A percentile compares a stretch with the other conserved stretches of the same genome.
phyloP scores from a whole-genome alignment of 2,888 invertebrate species.

The Pristionchus japonicus region DNA sequence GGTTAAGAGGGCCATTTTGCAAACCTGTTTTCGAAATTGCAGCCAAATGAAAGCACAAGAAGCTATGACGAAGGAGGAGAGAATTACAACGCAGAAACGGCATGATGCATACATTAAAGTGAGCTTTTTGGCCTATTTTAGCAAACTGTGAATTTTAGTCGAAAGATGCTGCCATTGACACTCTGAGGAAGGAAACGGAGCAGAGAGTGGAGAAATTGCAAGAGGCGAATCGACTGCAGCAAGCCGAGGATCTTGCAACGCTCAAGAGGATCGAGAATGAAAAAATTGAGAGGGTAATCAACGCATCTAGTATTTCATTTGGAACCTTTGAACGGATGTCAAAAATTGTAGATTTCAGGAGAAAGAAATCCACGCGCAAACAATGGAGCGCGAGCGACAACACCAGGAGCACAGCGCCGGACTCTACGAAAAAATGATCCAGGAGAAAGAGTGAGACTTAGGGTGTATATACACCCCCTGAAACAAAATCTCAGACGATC shows the following conservation, averaged over 20 bases:
- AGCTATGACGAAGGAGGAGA: background rate
- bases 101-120: background rate
- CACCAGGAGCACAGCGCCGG: background rate
- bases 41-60: background rate
- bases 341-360: background rate
- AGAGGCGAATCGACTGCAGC: background rate
- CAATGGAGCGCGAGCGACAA: background rate
- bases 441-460: background rate
- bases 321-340: too few relatives aligned
- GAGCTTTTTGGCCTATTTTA: background rate
- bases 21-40: too few relatives aligned
- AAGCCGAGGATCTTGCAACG: background rate
- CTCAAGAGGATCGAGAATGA: background rate
- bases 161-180: background rate
- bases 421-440: background rate
- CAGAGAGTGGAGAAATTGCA: background rate
- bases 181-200: background rate
- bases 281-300: background rate
- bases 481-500: background rate
- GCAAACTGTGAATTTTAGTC: background rate
- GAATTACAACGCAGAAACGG: background rate
- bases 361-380: background rate
- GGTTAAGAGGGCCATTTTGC: background rate
- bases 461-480: too few relatives aligned
- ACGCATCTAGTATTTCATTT: background rate